Evolutionary conservation across 2,113 vertebrate genomes (phyloP).

Genomic region (Paramormyrops kingsleyae): DNA sequence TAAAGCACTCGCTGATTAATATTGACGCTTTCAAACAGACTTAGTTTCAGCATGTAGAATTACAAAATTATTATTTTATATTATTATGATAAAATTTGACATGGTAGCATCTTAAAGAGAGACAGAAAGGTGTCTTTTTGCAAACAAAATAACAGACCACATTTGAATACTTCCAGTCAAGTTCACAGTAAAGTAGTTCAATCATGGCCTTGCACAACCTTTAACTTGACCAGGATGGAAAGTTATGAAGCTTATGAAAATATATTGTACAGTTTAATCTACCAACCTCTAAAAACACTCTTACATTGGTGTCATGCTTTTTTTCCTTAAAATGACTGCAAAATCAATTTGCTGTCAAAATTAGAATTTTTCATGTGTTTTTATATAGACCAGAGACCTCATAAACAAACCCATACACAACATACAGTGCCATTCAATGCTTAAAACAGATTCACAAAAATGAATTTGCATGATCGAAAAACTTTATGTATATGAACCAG

Average conservation of each 20-base stretch:
- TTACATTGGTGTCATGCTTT: neutral
- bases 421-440: neutral
- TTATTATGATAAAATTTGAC: neutral
- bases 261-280: neutral
- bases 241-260: neutral
- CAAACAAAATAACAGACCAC: neutral
- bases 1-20: neutral
- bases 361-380: neutral
- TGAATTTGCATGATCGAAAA: neutral
- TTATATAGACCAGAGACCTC: neutral
- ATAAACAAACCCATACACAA: neutral
- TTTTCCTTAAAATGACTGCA: neutral
- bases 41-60: neutral
- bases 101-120: neutral
- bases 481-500: neutral
- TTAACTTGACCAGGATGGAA: neutral
- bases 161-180: neutral
- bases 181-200: neutral
- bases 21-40: neutral
- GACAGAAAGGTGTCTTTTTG: neutral
- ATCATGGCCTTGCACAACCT: neutral
- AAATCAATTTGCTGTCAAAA: neutral
- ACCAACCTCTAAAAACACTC: neutral
- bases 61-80: neutral
- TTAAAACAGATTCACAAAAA: neutral